phyloP scores from a whole-genome alignment of 1,140 invertebrate species.

The Andrena cerasifolii region DNA sequence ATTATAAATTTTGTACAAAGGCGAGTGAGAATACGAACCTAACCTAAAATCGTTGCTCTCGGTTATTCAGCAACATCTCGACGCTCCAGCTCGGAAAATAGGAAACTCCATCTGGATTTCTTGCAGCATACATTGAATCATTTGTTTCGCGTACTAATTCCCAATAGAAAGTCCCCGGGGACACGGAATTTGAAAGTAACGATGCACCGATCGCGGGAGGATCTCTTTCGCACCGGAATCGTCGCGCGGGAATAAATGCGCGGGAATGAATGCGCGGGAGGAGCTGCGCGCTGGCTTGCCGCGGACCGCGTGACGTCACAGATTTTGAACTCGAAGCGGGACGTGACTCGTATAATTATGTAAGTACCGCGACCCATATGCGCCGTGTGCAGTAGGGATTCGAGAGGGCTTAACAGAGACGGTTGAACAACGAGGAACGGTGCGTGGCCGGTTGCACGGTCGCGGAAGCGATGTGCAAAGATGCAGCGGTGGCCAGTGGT shows the following conservation, averaged over 20 bases:
- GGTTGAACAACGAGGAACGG: constrained; percentile 1
- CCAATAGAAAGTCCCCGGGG: too few species aligned
- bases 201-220: constrained; percentile 10
- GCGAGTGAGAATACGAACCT: too few species aligned
- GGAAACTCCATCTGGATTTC: too few species aligned
- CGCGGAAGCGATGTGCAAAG: constrained; percentile 54
- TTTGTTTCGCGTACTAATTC: too few species aligned
- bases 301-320: constrained; percentile 65
- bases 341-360: constrained; percentile 81
- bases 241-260: too few species aligned
- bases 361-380: constrained; percentile 74
- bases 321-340: constrained; percentile 75
- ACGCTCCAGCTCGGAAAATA: too few species aligned
- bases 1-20: too few species aligned
- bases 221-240: too few species aligned
- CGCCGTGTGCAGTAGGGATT: constrained; percentile 18
- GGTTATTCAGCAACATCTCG: too few species aligned
- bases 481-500: constrained; percentile 50
- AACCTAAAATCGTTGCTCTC: too few species aligned
- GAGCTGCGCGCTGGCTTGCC: constrained; percentile 47
- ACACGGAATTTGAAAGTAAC: background rate
- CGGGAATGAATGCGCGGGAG: constrained; percentile 63
- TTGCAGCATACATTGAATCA: too few species aligned
- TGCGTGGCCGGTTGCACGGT: constrained; percentile 46
- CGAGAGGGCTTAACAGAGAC: constrained; percentile 14